Conservation (phyloP, 2,113 vertebrate genomes). For the Eudyptes chrysolophus region DNA sequence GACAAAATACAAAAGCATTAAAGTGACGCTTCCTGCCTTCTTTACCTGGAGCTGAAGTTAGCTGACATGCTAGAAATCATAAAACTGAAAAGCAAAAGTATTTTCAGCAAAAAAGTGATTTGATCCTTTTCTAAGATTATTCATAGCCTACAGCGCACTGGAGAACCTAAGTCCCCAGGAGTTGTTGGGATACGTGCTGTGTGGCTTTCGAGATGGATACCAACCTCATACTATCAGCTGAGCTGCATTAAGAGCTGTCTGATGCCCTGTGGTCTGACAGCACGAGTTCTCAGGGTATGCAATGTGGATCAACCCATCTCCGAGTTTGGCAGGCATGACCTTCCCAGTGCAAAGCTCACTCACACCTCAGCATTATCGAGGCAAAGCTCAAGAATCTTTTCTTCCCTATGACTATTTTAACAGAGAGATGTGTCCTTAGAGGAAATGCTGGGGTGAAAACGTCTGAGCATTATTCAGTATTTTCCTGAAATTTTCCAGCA, state of each 20-base stretch:
- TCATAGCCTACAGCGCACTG: not conserved
- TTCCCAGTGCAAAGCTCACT: not conserved
- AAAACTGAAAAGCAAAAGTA: not conserved
- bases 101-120: not conserved
- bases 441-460: not conserved
- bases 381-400: not conserved
- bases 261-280: not conserved
- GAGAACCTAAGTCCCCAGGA: not conserved
- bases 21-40: not conserved
- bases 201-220: not conserved
- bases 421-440: not conserved
- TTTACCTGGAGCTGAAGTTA: not conserved
- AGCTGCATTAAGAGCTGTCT: not conserved
- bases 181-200: not conserved
- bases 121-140: not conserved
- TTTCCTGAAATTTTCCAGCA: constrained; percentile 6
- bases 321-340: not conserved
- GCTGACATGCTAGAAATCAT: not conserved
- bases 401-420: not conserved
- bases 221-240: not conserved
- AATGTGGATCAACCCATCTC: not conserved
- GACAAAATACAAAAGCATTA: constrained; percentile 18
- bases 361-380: not conserved
- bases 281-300: not conserved
- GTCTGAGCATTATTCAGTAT: not conserved